Evolutionary conservation across 2,797 vertebrate genomes (phyloP).

Genomic region (Sylvilagus floridanus): DNA sequence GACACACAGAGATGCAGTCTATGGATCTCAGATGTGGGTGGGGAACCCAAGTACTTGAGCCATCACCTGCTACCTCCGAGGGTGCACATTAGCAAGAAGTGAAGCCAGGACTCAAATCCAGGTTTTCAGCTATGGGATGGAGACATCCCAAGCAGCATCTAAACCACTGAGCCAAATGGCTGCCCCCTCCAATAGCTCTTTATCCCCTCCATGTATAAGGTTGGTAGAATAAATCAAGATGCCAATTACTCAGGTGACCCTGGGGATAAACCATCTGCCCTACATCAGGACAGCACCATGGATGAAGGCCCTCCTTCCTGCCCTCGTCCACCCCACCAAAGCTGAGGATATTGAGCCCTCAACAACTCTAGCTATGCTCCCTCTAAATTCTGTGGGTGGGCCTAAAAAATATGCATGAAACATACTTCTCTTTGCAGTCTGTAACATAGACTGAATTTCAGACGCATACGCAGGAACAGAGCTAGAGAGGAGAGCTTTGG

Average conservation of each 20-base stretch:
- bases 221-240: background rate
- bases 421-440: background rate
- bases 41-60: too few species aligned
- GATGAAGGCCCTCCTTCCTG: background rate
- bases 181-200: background rate
- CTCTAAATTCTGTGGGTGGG: background rate
- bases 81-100: too few species aligned
- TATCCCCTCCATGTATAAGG: background rate
- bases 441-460: background rate
- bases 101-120: too few species aligned
- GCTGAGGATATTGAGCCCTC: background rate
- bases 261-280: background rate
- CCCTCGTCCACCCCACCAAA: background rate
- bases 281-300: too few species aligned
- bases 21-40: too few species aligned
- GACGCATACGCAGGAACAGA: background rate
- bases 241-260: background rate
- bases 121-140: too few species aligned
- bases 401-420: background rate
- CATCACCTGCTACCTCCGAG: too few species aligned
- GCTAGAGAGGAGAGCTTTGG: fast-evolving
- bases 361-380: background rate
- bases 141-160: too few species aligned
- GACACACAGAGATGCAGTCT: too few species aligned
- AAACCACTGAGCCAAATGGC: too few species aligned